Evolutionary conservation across 2,113 vertebrate species (phyloP).

Genomic region (Colossoma macropomum): DNA sequence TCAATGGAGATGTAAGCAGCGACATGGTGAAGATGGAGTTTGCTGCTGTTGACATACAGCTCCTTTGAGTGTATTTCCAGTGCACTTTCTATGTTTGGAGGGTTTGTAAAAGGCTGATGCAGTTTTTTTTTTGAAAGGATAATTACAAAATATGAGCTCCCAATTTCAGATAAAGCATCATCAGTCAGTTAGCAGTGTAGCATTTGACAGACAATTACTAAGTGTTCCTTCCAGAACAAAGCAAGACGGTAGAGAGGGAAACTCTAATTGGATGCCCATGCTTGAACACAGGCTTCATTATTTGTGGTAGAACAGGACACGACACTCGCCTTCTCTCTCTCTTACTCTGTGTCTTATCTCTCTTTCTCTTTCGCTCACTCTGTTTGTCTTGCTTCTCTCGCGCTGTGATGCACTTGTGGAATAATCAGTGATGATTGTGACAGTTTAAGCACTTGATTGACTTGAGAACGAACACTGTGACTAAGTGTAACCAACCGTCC

Average conservation of each 20-base stretch:
- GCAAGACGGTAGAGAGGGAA: not conserved
- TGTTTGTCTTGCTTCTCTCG: slow-evolving; percentile 35
- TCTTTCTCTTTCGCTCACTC: not conserved
- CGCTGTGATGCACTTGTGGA: slow-evolving; percentile 46
- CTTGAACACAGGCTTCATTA: not conserved
- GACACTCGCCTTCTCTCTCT: not conserved
- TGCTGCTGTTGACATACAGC: too few relatives aligned
- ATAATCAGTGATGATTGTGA: slow-evolving; percentile 50
- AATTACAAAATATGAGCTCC: too few relatives aligned
- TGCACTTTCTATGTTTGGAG: too few relatives aligned
- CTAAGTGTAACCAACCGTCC: slow-evolving; percentile 46
- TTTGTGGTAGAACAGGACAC: not conserved
- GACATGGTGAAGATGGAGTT: too few relatives aligned
- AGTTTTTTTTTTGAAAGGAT: too few relatives aligned
- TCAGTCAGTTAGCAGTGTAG: accelerated
- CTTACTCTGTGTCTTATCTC: too few relatives aligned
- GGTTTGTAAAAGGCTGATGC: too few relatives aligned
- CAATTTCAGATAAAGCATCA: too few relatives aligned
- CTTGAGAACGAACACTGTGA: slow-evolving; percentile 38
- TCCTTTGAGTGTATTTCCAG: too few relatives aligned
- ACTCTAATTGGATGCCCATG: not conserved
- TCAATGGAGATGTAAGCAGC: too few relatives aligned
- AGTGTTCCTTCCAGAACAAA: not conserved
- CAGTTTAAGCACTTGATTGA: slow-evolving; percentile 54
- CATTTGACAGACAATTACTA: not conserved